phyloP scores from a whole-genome alignment of 1,140 invertebrate species.

The Olivierus martensii region DNA sequence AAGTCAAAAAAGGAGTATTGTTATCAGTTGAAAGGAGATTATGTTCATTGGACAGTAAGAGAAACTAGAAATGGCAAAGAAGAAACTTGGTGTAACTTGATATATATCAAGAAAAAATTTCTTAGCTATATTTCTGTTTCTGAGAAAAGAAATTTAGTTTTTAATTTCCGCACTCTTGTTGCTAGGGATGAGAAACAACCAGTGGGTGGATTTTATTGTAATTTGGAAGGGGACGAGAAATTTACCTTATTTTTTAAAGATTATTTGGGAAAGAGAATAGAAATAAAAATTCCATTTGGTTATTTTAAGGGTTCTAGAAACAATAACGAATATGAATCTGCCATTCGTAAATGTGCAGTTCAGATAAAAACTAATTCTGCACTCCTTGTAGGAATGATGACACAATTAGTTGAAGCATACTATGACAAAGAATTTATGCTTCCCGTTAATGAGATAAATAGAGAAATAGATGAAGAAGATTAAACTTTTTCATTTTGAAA shows the following conservation, averaged over 20 bases:
- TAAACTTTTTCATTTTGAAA: constrained; percentile 1
- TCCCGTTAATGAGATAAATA: constrained; percentile 55
- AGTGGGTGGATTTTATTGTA: constrained; percentile 69
- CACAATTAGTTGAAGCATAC: constrained; percentile 47
- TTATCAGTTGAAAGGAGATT: constrained; percentile 49
- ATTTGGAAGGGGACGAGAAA: constrained; percentile 36
- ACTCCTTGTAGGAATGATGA: constrained; percentile 44
- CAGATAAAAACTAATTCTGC: constrained; percentile 20
- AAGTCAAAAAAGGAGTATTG: constrained; percentile 63
- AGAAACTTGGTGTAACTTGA: constrained; percentile 38
- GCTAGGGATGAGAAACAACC: constrained; percentile 64
- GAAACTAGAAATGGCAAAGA: constrained; percentile 19
- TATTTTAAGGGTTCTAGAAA: constrained; percentile 8
- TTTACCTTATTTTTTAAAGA: constrained; percentile 67
- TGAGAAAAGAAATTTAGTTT: constrained; percentile 73
- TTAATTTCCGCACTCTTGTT: constrained; percentile 68
- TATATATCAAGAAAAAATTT: constrained; percentile 63
- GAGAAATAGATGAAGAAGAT: constrained; percentile 43
- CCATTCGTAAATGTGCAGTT: background rate
- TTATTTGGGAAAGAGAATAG: constrained; percentile 20
- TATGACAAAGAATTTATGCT: constrained; percentile 53
- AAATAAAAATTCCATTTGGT: constrained; percentile 16
- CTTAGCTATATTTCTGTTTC: constrained; percentile 66
- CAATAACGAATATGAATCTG: constrained; percentile 11
- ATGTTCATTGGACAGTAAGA: constrained; percentile 68